Evolutionary conservation across 2,888 invertebrate species (phyloP).

Genomic region (Craniophora ligustri): DNA sequence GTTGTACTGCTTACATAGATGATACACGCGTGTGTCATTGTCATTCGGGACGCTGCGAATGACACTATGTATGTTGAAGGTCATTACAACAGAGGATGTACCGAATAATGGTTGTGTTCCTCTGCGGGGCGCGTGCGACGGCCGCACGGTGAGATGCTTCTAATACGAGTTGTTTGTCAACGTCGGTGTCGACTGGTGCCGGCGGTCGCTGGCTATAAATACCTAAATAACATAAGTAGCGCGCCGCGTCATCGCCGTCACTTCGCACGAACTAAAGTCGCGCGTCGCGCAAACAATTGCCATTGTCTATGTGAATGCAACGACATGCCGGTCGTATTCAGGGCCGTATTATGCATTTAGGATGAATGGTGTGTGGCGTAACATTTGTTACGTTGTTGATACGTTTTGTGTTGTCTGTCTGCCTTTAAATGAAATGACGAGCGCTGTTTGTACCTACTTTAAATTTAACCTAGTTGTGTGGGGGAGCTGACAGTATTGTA

Average conservation of each 20-base stretch:
- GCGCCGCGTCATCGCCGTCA: slow-evolving; percentile 63
- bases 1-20: slow-evolving; percentile 23
- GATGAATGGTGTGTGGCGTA: slow-evolving; percentile 64
- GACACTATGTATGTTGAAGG: slow-evolving; percentile 63
- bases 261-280: slow-evolving; percentile 59
- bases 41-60: slow-evolving; percentile 54
- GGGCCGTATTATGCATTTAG: slow-evolving; percentile 60
- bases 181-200: slow-evolving; percentile 68
- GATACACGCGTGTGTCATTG: slow-evolving; percentile 49
- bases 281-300: slow-evolving; percentile 62
- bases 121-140: slow-evolving; percentile 53
- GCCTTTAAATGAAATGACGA: slow-evolving; percentile 14
- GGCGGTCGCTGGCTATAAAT: slow-evolving; percentile 75
- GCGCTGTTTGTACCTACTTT: slow-evolving; percentile 6
- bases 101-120: slow-evolving; percentile 70
- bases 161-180: slow-evolving; percentile 82
- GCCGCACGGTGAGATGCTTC: slow-evolving; percentile 55
- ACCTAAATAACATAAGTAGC: slow-evolving; percentile 71
- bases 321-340: slow-evolving; percentile 58
- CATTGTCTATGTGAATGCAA: slow-evolving; percentile 69
- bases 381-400: slow-evolving; percentile 47
- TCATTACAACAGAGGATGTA: slow-evolving; percentile 65
- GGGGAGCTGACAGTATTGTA: not conserved
- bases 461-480: slow-evolving; percentile 10
- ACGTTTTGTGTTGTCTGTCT: slow-evolving; percentile 21